phyloP scores from a whole-genome alignment of 1,140 invertebrate species.

The Ditylenchus dipsaci region DNA sequence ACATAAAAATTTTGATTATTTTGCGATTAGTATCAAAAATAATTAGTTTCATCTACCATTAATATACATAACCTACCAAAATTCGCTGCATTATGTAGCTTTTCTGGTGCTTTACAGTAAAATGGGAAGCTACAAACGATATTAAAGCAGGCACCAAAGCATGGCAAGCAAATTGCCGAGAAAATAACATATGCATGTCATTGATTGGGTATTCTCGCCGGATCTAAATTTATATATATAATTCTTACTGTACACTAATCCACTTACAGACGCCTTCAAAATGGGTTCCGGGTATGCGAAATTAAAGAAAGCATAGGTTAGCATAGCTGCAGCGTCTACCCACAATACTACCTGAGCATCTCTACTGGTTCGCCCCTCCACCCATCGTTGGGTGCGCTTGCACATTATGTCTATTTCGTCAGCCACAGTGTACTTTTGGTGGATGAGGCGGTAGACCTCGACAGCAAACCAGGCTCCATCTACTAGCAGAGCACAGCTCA shows the following conservation, averaged over 20 bases:
- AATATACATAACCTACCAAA: slow-evolving; percentile 6
- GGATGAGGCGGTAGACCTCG: slow-evolving; percentile 13
- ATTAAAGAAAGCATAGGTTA: slow-evolving; percentile 20
- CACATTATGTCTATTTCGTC: slow-evolving; percentile 28
- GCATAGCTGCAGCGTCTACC: slow-evolving; percentile 6
- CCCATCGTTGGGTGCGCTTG: slow-evolving; percentile 19
- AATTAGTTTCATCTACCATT: no score
- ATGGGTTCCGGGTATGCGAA: slow-evolving; percentile 15
- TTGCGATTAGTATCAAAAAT: no score
- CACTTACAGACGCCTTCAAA: slow-evolving; percentile 7
- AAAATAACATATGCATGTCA: slow-evolving; percentile 16
- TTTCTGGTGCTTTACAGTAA: slow-evolving; percentile 16
- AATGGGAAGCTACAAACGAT: slow-evolving; percentile 21
- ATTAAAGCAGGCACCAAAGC: slow-evolving; percentile 22
- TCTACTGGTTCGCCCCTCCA: slow-evolving; percentile 9
- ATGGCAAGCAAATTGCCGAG: slow-evolving; percentile 19
- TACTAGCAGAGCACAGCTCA: slow-evolving; percentile 10
- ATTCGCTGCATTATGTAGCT: slow-evolving; percentile 21
- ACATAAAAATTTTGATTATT: no score
- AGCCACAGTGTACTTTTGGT: not conserved
- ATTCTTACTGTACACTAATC: not conserved
- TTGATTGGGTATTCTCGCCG: slow-evolving; percentile 11
- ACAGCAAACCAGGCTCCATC: slow-evolving; percentile 22
- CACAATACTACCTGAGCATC: slow-evolving; percentile 16
- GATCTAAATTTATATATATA: slow-evolving; percentile 4